Conservation (phyloP, 2,888 invertebrate species). For the Panopea generosa region DNA sequence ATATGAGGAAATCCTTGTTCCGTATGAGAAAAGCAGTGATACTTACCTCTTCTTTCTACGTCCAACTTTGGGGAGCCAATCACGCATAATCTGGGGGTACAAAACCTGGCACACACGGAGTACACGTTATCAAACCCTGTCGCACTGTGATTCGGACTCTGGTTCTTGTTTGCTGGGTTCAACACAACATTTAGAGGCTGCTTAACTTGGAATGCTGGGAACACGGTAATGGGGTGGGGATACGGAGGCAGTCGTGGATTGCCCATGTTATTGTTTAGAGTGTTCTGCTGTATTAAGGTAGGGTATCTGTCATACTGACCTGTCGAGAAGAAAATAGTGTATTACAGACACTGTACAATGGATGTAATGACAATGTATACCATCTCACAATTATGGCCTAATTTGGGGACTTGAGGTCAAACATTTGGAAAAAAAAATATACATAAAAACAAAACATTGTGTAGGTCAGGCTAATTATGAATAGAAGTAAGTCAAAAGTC, state of each 20-base stretch:
- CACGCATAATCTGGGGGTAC: slow-evolving; percentile 91
- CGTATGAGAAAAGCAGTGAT: too few species aligned
- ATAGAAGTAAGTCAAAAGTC: too few species aligned
- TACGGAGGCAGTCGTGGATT: slow-evolving; percentile 97
- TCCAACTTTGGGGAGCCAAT: slow-evolving; percentile 84
- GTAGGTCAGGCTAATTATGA: too few species aligned
- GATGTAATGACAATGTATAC: too few species aligned
- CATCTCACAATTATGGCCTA: too few species aligned
- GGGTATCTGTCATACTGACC: slow-evolving; percentile 80
- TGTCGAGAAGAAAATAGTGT: slow-evolving; percentile 26
- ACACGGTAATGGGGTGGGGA: slow-evolving; percentile 92
- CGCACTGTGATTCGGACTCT: slow-evolving; percentile 85
- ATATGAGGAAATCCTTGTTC: too few species aligned
- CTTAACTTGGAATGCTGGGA: slow-evolving; percentile 94
- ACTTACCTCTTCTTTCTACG: slow-evolving; percentile 74
- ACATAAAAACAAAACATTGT: too few species aligned
- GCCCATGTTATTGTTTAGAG: slow-evolving; percentile 83
- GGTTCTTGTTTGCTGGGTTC: slow-evolving; percentile 65
- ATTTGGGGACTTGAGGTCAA: too few species aligned
- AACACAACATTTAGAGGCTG: slow-evolving; percentile 82
- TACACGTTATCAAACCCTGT: slow-evolving; percentile 88
- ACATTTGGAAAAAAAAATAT: too few species aligned
- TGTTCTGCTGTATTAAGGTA: slow-evolving; percentile 80
- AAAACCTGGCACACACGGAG: slow-evolving; percentile 92
- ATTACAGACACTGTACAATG: too few species aligned